Evolutionary conservation across 2,888 invertebrate genomes (phyloP).

Genomic region (Macrostomum cliftonense): DNA sequence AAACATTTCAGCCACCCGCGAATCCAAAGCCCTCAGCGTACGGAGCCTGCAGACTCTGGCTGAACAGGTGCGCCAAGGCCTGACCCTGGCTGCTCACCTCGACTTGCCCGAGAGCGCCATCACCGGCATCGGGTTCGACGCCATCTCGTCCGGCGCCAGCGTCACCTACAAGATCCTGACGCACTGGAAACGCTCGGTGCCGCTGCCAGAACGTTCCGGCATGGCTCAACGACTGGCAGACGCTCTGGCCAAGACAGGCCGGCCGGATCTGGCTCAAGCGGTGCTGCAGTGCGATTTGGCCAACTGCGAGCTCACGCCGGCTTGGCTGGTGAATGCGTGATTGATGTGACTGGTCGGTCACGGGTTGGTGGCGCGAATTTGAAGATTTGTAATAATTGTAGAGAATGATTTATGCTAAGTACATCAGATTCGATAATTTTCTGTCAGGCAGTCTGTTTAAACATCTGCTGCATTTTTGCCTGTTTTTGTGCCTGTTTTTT

Average conservation of each 20-base stretch:
- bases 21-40: conserved; percentile 28
- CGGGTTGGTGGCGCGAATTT: too few species aligned
- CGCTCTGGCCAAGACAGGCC: conserved; percentile 26
- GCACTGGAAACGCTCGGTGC: conserved; percentile 26
- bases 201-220: conserved; percentile 6
- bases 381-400: too few species aligned
- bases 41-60: conserved; percentile 27
- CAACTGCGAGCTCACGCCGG: conserved; percentile 25
- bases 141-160: conserved; percentile 25
- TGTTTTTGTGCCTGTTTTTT: too few species aligned
- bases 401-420: too few species aligned
- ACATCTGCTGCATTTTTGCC: too few species aligned
- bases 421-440: too few species aligned
- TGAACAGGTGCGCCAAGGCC: conserved; percentile 25
- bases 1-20: conserved; percentile 26
- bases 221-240: conserved; percentile 22
- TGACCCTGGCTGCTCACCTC: conserved; percentile 32
- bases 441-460: too few species aligned
- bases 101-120: conserved; percentile 32
- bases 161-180: conserved; percentile 33
- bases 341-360: too few species aligned
- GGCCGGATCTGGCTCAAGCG: conserved; percentile 21
- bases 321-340: too few species aligned
- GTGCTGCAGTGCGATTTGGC: conserved; percentile 21
- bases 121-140: conserved; percentile 34